phyloP scores from a whole-genome alignment of 1,140 invertebrate genomes.

The Drosophila carrolli region DNA sequence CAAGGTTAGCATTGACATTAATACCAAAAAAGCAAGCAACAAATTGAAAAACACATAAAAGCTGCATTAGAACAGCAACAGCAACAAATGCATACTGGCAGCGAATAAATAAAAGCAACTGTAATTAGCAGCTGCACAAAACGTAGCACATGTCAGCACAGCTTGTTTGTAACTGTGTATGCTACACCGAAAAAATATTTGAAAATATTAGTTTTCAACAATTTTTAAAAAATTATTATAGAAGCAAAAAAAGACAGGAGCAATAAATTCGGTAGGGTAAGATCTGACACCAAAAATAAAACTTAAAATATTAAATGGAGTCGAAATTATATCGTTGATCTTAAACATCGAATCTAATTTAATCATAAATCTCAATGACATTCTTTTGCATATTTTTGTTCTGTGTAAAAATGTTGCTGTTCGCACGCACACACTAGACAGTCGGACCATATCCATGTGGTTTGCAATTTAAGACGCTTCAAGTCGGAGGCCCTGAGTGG shows the following conservation, averaged over 20 bases:
- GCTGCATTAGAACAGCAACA: conserved; percentile 54
- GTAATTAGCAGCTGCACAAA: conserved; percentile 80
- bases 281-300: background rate
- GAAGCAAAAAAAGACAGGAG: too few relatives aligned
- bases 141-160: conserved; percentile 51
- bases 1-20: conserved; percentile 81
- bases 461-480: conserved; percentile 79
- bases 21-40: conserved; percentile 69
- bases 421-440: conserved; percentile 9
- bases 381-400: background rate
- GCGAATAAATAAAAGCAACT: conserved; percentile 67
- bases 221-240: too few relatives aligned
- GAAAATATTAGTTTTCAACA: background rate
- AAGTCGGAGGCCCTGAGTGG: conserved; percentile 44
- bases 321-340: too few relatives aligned
- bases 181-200: conserved; percentile 4
- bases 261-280: too few relatives aligned
- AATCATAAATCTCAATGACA: background rate
- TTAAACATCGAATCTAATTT: too few relatives aligned
- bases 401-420: conserved; percentile 24
- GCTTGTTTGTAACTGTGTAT: conserved; percentile 30
- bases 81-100: conserved; percentile 10
- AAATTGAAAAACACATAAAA: conserved; percentile 70
- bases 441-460: conserved; percentile 54
- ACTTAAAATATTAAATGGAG: too few relatives aligned